Percentiles rank a stretch among this genome's conserved stretches.
Evolutionary conservation across 2,888 invertebrate species (phyloP).

Genomic region (Notocelia uddmanniana): DNA sequence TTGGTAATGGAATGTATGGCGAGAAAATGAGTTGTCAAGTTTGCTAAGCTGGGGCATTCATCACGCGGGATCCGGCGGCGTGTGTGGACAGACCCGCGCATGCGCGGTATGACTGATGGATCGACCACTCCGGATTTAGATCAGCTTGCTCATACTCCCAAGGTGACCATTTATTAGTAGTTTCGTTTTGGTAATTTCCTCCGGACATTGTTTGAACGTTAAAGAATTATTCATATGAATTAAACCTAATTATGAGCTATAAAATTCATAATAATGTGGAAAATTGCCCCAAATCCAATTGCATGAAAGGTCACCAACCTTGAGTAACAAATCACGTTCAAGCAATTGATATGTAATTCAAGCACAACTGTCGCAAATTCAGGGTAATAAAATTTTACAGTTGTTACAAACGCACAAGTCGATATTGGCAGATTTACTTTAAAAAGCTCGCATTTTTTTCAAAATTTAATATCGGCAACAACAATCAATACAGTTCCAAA

Average conservation of each 20-base stretch:
- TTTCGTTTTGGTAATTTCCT: constrained; percentile 19
- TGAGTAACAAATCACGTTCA: constrained; percentile 58
- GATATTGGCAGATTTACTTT: constrained; percentile 23
- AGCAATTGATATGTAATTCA: constrained; percentile 59
- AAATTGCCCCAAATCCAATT: constrained; percentile 52
- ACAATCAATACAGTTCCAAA: neutral
- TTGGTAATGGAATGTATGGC: constrained; percentile 81
- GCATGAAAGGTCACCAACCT: constrained; percentile 55
- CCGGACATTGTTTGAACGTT: constrained; percentile 13
- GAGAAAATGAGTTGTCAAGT: constrained; percentile 84
- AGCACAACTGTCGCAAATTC: constrained; percentile 70
- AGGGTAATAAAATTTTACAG: constrained; percentile 79
- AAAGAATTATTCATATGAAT: constrained; percentile 41
- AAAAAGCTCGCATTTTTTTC: neutral
- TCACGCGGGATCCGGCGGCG: constrained; percentile 61
- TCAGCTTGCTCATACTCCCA: constrained; percentile 46
- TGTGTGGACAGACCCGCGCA: constrained; percentile 46
- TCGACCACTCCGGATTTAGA: constrained; percentile 53
- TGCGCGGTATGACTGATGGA: constrained; percentile 58
- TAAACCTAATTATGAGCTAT: constrained; percentile 64
- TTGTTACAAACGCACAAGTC: constrained; percentile 56
- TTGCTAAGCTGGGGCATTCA: constrained; percentile 71
- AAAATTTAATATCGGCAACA: neutral
- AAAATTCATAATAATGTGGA: constrained; percentile 62
- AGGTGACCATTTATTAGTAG: constrained; percentile 34